Evolutionary conservation across 2,113 vertebrate genomes (phyloP), one percentile per base, ranked within the genome.

Genomic region (Hydrolagus affinis): DNA sequence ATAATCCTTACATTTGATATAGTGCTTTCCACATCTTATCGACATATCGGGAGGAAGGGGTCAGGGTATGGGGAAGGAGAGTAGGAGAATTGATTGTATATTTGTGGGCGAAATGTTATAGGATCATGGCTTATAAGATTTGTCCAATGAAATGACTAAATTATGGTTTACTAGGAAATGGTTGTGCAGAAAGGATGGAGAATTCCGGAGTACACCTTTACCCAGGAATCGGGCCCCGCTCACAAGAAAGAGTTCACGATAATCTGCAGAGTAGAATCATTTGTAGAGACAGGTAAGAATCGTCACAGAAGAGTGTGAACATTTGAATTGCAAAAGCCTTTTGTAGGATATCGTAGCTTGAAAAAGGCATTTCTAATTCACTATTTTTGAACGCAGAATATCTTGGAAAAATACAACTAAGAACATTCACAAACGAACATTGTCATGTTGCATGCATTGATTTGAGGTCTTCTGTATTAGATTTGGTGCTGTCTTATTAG

Each of bases 161-260:
- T 4, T 85, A 75, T 60, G 23, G 15, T 60, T 69, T 86, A 62
- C 28, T 68, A 97, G 96, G 95, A 96, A 90, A 87, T 97, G 71
- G 93, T 95, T 2, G 91, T 96, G 89, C 95, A 94, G 88, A 94
- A 93, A 86, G 94, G 94, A 44, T 97, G 96, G 96, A 92, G 92
- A 86, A 93, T 95, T 86, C 96, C 96, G 1, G 95, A 96, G 60
- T 98, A 97, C 89, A 91, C 92, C 0, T 87, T 95, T 87, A 90
- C 93, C 68, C 89, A 89, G 86, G 95, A 97, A 88, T 88, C 91
- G 15, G 95, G 95, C 73, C 95, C 95, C 0, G 92, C 93, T 77
- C 95, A 96, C 89, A 94, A 92, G 89, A 95, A 92, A 88, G 94
- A 96, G 86, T 96, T 96, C 89, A 95, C 95, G 0, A 91, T 96